Conservation (phyloP, 2,888 invertebrate genomes). For the Leptopilina drosophilae region DNA sequence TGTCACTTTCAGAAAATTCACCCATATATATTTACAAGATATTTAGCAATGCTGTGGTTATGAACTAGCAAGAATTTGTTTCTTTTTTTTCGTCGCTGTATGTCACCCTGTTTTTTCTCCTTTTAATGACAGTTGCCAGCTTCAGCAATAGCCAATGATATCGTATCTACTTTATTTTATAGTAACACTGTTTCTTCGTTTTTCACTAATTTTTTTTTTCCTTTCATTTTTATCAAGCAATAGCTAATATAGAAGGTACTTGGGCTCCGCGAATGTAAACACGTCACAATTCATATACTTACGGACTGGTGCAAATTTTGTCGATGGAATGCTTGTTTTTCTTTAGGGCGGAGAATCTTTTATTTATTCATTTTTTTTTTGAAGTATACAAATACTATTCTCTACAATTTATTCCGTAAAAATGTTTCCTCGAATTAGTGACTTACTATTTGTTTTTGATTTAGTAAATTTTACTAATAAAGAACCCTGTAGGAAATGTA, state of each 20-base stretch:
- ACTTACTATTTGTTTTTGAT: too few species aligned
- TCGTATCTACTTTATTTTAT: not conserved
- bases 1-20: too few species aligned
- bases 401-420: not conserved
- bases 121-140: constrained; percentile 28
- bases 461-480: too few species aligned
- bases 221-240: not conserved
- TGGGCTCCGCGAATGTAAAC: constrained; percentile 35
- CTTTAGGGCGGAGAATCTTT: not conserved
- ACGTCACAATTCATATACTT: constrained; percentile 12
- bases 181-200: not conserved
- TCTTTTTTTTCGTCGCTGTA: constrained; percentile 44
- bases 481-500: too few species aligned
- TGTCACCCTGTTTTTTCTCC: constrained; percentile 43
- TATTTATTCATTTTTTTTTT: not conserved
- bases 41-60: constrained; percentile 32
- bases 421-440: too few species aligned
- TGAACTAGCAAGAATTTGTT: constrained; percentile 43
- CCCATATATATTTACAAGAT: too few species aligned
- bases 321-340: constrained; percentile 19
- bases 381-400: not conserved
- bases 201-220: too few species aligned
- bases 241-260: constrained; percentile 22
- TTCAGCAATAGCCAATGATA: constrained; percentile 17
- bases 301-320: constrained; percentile 22